Base-by-base conservation (phyloP, 2,888 invertebrate genomes). In the Macrophya annulata region DNA sequence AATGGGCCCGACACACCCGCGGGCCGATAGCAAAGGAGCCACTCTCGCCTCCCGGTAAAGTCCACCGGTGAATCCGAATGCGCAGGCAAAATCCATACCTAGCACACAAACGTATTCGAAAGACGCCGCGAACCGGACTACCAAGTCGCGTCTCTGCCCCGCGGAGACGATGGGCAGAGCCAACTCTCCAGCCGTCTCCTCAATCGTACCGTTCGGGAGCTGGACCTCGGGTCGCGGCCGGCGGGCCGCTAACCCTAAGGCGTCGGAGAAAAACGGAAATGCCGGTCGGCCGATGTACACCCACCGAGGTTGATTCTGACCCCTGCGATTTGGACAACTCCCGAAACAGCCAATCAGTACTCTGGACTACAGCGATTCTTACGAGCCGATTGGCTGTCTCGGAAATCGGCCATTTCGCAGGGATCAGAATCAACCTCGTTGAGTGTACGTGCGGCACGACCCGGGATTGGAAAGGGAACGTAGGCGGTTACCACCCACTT, bases 61-160 rank as follows among this genome's bases (percentile, higher is more conserved):
- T 1, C 68, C 71, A 71, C 2, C 59, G 8, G 17, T 1, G 10
- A 37, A 68, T 12, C 79, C 84, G 31, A 86, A 86, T 4, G 65
- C 15, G 2, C 21, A 45, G 4, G 72, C 74, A 25, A 84, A 84
- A 12, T 86, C 84, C 55, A 84, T 86, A 1, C 85, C 85, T 0
- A 86, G 12, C 8, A 86, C 65, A 2, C 85, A 86, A 0, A n/a
- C 31, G 40, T 55, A 77, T 4, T 55, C 77, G 12, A 83, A 31
- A 0, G 25, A 15, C 4, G 83, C 5, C 10, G 62, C 71, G 25
- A 65, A 37, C 1, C 65, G 21, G 0, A 48, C 10, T 4, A 1
- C 1, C 0, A 68, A 1, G 5, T 51, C 31, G 10, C 83, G 25
- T 3, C 25, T 5, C 3, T 25, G 17, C 0, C 0, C 1, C 0